Evolutionary conservation across 2,888 invertebrate genomes (phyloP).

Genomic region (Crematogaster levior): DNA sequence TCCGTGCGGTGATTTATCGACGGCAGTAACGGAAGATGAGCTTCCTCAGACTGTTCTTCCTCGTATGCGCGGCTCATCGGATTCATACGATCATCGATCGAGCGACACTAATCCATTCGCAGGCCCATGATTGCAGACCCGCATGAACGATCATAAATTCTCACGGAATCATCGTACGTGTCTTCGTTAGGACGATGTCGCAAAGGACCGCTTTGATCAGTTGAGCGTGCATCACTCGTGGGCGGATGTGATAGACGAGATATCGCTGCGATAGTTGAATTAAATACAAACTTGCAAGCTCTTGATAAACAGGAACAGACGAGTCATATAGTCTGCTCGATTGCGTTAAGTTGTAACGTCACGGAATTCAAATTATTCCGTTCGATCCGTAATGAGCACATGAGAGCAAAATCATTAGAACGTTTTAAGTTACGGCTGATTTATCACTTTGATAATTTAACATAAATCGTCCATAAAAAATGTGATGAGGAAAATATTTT

Average conservation of each 20-base stretch:
- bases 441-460: background rate
- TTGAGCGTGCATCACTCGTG: background rate
- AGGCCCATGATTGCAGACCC: background rate
- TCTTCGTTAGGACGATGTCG: background rate
- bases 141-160: slow-evolving; percentile 27
- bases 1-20: slow-evolving; percentile 41
- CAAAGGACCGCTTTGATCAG: slow-evolving; percentile 21
- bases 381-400: background rate
- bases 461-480: background rate
- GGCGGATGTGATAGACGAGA: background rate
- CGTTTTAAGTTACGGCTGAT: background rate
- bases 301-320: background rate
- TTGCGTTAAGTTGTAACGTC: background rate
- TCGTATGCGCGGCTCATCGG: background rate
- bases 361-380: background rate
- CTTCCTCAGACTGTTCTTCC: background rate
- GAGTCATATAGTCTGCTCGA: background rate
- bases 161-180: slow-evolving; percentile 1
- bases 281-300: slow-evolving; percentile 7
- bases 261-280: background rate
- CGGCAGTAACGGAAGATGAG: slow-evolving; percentile 3
- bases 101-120: slow-evolving; percentile 29
- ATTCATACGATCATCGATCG: slow-evolving; percentile 22
- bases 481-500: background rate
- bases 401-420: background rate